These are phyloP conservation scores for Nomada lathburiana DNA, from an alignment of 2,888 invertebrate species.

Conservation along the genomic window DNA sequence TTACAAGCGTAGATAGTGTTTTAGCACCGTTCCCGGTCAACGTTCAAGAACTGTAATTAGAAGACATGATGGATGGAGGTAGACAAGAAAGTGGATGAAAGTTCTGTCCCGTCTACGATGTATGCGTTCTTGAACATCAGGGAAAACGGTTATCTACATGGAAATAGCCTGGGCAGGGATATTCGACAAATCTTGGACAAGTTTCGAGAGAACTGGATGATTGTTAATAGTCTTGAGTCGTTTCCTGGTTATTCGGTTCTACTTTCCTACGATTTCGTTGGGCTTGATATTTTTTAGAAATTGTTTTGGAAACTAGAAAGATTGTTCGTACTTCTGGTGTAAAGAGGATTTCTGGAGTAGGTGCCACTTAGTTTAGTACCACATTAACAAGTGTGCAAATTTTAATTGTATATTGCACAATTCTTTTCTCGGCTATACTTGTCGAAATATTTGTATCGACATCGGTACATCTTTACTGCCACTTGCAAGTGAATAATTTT, in stretches of 20 bases:
- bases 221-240: not conserved
- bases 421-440: too few species aligned
- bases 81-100: conserved; percentile 39
- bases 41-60: conserved; percentile 35
- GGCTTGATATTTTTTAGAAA: not conserved
- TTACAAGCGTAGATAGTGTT: conserved; percentile 15
- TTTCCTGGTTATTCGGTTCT: not conserved
- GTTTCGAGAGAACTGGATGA: not conserved
- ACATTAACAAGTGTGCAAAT: too few species aligned
- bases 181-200: conserved; percentile 25
- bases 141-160: conserved; percentile 21
- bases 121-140: conserved; percentile 11
- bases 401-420: too few species aligned
- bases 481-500: too few species aligned
- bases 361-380: too few species aligned
- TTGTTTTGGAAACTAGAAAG: not conserved
- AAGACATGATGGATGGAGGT: conserved; percentile 31
- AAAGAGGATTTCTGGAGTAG: too few species aligned
- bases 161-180: conserved; percentile 6
- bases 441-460: too few species aligned
- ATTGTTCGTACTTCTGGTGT: too few species aligned
- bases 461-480: too few species aligned
- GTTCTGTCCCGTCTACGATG: conserved; percentile 17
- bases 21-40: conserved; percentile 27
- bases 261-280: not conserved